These are phyloP conservation scores for Coranthus polyacanthus DNA, from an alignment of 2,797 vertebrate genomes.

Conservation along the genomic window DNA sequence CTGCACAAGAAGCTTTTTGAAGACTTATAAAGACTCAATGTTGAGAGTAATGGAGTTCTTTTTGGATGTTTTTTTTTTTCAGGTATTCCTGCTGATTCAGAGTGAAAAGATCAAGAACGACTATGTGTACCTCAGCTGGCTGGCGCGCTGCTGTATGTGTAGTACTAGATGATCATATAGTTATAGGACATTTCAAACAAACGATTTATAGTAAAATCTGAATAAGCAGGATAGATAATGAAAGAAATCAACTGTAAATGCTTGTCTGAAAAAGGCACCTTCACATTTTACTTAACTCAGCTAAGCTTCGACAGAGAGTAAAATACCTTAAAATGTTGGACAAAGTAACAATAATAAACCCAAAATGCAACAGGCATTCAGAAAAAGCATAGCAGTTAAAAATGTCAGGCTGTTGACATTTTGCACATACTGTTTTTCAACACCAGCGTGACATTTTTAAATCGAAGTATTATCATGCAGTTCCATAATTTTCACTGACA, in stretches of 20 bases:
- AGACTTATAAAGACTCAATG: background rate
- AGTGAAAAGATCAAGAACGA: constrained; percentile 97
- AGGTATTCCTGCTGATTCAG: constrained; percentile 96
- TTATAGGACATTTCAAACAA: background rate
- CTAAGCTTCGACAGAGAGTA: constrained; percentile 13
- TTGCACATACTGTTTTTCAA: constrained; percentile 4
- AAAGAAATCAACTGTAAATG: background rate
- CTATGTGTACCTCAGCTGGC: constrained; percentile 96
- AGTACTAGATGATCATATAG: background rate
- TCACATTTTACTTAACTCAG: background rate
- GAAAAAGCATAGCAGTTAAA: constrained; percentile 7
- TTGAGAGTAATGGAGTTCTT: too few species aligned
- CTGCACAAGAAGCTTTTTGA: background rate
- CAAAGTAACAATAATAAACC: constrained; percentile 1
- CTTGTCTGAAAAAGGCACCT: too few species aligned
- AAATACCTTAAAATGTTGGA: background rate
- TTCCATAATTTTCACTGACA: background rate
- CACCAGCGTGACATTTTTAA: background rate
- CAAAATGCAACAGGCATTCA: background rate
- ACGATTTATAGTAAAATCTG: background rate
- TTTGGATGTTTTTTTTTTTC: constrained; percentile 32
- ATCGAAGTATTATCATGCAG: background rate
- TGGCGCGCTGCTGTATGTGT: constrained; percentile 96
- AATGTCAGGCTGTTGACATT: constrained; percentile 13
- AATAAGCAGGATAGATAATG: background rate